These are phyloP conservation scores for Sebastes vulpes DNA, from an alignment of 2,797 vertebrate genomes.

Conservation along the genomic window DNA sequence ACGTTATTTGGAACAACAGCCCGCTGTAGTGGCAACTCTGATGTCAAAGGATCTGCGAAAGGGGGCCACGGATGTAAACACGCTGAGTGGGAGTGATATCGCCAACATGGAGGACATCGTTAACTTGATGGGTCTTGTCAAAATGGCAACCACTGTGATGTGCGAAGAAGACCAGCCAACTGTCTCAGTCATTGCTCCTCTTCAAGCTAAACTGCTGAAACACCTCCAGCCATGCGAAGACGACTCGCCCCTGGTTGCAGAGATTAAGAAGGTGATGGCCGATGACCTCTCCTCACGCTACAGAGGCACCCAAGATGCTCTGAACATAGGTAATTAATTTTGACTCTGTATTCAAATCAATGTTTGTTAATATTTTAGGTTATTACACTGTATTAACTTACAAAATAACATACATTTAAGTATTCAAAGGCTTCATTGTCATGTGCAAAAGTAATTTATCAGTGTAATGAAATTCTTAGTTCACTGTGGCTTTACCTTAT, in stretches of 20 bases:
- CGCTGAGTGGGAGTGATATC: neutral
- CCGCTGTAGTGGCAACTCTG: neutral
- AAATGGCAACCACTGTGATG: conserved; percentile 2
- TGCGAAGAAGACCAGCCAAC: conserved; percentile 1
- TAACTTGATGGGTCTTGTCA: neutral
- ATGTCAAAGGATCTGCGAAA: neutral
- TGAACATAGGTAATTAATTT: neutral
- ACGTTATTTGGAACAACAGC: neutral
- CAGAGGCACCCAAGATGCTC: neutral
- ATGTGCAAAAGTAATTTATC: too few species aligned
- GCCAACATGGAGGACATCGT: neutral
- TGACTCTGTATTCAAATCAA: too few species aligned
- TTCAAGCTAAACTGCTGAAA: neutral
- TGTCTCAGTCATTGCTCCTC: neutral
- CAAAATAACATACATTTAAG: neutral
- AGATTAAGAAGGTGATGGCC: neutral
- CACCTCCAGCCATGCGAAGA: too few species aligned
- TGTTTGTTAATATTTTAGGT: neutral
- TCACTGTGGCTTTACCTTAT: neutral
- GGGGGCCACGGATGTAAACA: neutral
- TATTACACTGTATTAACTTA: neutral
- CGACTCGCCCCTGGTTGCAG: neutral
- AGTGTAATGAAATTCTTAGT: neutral
- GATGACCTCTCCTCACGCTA: neutral
- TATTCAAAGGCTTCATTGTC: neutral